Conservation (phyloP, 1,140 invertebrate genomes). For the Megalonaias nervosa region DNA sequence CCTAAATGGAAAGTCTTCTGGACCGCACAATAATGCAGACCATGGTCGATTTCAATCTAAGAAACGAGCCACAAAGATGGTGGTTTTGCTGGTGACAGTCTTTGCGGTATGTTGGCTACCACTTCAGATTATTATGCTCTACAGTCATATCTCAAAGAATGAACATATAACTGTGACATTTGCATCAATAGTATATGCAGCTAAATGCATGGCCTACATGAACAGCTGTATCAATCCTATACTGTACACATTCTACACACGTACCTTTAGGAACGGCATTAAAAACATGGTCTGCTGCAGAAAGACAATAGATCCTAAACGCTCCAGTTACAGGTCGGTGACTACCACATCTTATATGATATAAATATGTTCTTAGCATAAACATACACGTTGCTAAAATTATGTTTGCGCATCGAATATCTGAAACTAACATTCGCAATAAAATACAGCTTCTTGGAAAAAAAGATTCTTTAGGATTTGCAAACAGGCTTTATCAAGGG, state of each 20-base stretch:
- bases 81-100: not conserved
- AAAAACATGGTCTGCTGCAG: not conserved
- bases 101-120: conserved; percentile 14
- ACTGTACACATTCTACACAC: conserved; percentile 2
- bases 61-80: not conserved
- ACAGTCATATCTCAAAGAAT: not conserved
- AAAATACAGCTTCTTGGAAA: no score
- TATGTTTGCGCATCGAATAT: no score
- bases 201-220: conserved; percentile 4
- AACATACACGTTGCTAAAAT: no score
- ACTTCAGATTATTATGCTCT: not conserved
- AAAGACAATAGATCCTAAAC: no score
- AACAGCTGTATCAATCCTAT: not conserved
- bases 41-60: not conserved
- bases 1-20: no score
- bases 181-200: not conserved
- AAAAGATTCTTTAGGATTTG: no score
- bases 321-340: no score
- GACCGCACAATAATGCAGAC: not conserved
- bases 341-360: no score
- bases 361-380: no score
- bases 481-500: no score
- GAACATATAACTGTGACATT: not conserved
- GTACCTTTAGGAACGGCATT: not conserved
- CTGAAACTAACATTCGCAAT: no score